phyloP scores from a whole-genome alignment of 2,888 invertebrate species.

The Scaeva pyrastri region DNA sequence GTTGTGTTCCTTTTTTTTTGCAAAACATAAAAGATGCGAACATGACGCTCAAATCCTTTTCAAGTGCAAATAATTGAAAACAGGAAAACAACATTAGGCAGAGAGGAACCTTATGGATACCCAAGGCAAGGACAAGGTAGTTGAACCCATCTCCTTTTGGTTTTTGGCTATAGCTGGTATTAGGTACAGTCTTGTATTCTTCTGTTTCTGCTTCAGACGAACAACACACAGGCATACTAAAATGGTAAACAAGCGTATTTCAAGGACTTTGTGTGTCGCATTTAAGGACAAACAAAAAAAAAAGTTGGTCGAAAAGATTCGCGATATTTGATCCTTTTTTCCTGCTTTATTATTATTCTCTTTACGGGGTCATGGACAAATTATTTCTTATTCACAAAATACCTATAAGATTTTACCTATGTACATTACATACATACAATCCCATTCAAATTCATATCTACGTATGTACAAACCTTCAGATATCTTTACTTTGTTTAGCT shows the following conservation, averaged over 20 bases:
- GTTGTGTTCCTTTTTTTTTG: conserved; percentile 8
- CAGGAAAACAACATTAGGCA: conserved; percentile 41
- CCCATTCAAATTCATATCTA: no score
- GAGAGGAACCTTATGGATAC: background rate
- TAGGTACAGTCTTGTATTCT: background rate
- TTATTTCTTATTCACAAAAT: conserved; percentile 48
- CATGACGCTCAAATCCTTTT: conserved; percentile 40
- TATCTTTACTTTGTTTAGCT: background rate
- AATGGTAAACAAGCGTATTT: conserved; percentile 56
- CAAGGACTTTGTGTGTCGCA: conserved; percentile 69
- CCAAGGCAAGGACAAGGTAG: conserved; percentile 41
- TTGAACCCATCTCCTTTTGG: conserved; percentile 48
- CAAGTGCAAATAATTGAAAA: conserved; percentile 52
- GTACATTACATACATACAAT: no score
- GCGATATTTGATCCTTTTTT: conserved; percentile 66
- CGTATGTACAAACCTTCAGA: background rate
- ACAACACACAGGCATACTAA: conserved; percentile 19
- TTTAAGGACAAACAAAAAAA: conserved; percentile 7
- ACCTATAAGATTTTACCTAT: conserved; percentile 19
- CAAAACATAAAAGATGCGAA: conserved; percentile 18
- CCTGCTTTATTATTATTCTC: conserved; percentile 43
- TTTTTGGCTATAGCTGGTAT: no score
- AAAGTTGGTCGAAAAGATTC: conserved; percentile 43
- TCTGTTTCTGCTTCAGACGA: conserved; percentile 19
- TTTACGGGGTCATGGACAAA: conserved; percentile 58